phyloP scores from a whole-genome alignment of 2,113 vertebrate genomes.

The Sturnus vulgaris region DNA sequence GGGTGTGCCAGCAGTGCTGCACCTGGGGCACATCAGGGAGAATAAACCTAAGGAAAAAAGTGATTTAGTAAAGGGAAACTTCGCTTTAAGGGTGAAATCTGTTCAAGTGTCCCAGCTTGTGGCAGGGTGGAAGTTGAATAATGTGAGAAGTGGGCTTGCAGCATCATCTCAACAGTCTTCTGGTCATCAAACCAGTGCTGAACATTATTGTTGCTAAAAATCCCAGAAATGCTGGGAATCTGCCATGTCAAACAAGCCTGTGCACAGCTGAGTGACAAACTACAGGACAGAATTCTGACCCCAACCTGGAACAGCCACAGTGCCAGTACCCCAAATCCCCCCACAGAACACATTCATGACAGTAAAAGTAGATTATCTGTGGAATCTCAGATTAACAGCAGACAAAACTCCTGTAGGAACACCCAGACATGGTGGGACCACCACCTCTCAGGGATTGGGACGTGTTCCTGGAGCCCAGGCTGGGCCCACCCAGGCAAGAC shows the following conservation, averaged over 20 bases:
- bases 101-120: background rate
- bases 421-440: background rate
- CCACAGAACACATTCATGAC: background rate
- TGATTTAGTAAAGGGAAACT: background rate
- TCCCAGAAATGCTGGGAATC: background rate
- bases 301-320: background rate
- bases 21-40: too few species aligned
- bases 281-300: background rate
- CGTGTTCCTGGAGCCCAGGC: background rate
- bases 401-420: background rate
- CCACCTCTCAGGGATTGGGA: background rate
- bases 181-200: background rate
- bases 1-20: background rate
- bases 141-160: background rate
- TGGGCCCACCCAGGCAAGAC: background rate
- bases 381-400: background rate
- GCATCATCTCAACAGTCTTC: background rate
- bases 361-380: background rate
- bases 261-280: background rate
- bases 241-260: background rate
- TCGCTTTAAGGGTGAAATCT: background rate
- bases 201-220: background rate
- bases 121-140: background rate
- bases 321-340: background rate
- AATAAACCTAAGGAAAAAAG: rapidly evolving